Evolutionary conservation across 2,888 invertebrate genomes (phyloP).

Genomic region (Junonia oenone): DNA sequence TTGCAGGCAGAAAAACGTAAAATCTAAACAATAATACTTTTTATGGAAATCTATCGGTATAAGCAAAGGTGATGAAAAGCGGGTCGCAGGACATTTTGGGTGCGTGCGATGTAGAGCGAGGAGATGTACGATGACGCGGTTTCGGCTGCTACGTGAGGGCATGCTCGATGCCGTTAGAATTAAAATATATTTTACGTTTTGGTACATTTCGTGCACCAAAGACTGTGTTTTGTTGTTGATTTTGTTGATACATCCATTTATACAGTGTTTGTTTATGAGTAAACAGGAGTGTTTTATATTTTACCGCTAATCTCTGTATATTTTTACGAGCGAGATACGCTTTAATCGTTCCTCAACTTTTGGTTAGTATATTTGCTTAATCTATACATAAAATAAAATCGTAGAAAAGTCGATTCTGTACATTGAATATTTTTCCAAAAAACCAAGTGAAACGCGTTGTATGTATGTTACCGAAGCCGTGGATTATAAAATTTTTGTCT

Average conservation of each 20-base stretch:
- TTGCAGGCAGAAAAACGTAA: neutral
- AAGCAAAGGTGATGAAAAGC: slow-evolving; percentile 2
- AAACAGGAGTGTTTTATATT: no score
- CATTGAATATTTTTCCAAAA: no score
- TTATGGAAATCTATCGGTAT: neutral
- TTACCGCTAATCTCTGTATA: no score
- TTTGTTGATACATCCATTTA: neutral
- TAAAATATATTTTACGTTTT: neutral
- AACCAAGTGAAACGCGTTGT: no score
- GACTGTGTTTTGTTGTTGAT: neutral
- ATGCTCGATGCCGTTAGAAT: slow-evolving; percentile 57
- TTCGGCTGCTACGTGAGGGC: slow-evolving; percentile 30
- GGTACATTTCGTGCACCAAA: neutral
- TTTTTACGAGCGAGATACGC: no score
- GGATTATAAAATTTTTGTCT: no score
- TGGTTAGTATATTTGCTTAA: no score
- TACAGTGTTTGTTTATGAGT: no score
- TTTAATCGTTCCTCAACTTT: no score
- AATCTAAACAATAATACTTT: neutral
- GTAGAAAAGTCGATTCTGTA: no score
- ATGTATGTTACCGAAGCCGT: no score
- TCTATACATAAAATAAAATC: no score
- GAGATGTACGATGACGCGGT: slow-evolving; percentile 40
- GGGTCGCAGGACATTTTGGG: slow-evolving; percentile 21
- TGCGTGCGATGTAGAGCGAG: slow-evolving; percentile 7